These are phyloP conservation scores for Dipodomys spectabilis DNA, from an alignment of 2,113 vertebrate species.

Conservation along the genomic window DNA sequence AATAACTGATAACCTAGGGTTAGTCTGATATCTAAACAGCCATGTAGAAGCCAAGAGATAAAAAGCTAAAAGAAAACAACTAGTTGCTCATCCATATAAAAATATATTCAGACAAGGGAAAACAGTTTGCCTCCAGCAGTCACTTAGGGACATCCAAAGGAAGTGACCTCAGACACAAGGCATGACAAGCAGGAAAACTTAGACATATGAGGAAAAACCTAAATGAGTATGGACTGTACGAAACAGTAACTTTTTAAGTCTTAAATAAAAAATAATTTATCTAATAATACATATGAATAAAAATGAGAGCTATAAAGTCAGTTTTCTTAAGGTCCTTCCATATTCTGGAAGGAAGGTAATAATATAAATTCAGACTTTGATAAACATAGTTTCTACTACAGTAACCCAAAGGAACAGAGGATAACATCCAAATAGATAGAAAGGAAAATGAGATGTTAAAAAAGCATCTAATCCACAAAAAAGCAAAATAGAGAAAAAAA, in stretches of 20 bases:
- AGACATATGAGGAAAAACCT: not conserved
- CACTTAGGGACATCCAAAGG: not conserved
- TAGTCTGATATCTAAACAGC: not conserved
- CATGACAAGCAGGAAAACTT: not conserved
- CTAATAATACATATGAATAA: not conserved
- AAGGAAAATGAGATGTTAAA: not conserved
- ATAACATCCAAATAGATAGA: not conserved
- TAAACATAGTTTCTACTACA: not conserved
- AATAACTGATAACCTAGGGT: not conserved
- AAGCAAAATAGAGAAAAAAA: not conserved
- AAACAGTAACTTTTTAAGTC: not conserved
- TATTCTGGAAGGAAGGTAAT: not conserved
- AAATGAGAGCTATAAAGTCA: not conserved
- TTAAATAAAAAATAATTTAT: not conserved
- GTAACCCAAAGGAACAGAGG: not conserved
- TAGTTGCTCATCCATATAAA: not conserved
- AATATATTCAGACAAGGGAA: not conserved
- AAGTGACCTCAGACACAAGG: not conserved
- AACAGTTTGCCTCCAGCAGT: not conserved
- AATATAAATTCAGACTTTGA: not conserved
- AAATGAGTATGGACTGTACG: not conserved
- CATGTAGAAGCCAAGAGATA: not conserved
- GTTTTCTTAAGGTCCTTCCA: not conserved
- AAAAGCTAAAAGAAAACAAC: not conserved
- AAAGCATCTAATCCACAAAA: not conserved